Evolutionary conservation across 2,113 vertebrate species (phyloP), one percentile per base, ranked within the genome.

Genomic region (Equus przewalskii): DNA sequence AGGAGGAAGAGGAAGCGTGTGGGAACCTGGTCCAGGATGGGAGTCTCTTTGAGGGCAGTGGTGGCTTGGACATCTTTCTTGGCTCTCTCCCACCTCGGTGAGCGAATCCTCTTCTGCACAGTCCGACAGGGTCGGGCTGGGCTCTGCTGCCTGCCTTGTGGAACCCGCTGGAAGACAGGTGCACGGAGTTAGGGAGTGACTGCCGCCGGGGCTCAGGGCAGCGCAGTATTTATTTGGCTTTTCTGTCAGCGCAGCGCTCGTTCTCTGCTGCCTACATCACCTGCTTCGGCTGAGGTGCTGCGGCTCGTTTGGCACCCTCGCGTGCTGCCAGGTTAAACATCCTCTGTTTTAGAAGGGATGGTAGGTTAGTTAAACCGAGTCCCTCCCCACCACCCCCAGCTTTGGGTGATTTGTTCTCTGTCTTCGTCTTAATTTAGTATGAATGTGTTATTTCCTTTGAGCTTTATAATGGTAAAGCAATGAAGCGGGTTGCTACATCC

Each of bases 391-490:
- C 36, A 33, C 87, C 88, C 73, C 92, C 76, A 10, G 95, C 92
- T 86, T 73, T 14, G 79, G 92, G 64, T 82, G 73, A 89, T 96
- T 91, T 36, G 91, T 89, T 94, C 91, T 62, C 49, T 62, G 92
- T 76, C 95, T 89, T 93, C 81, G 51, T 62, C 73, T 97, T 93
- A 94, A 95, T 98, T 97, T 96, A 94, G 96, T 56, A 92, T 2
- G 84, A 70, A 84, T 91, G 95, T 97, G 96, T 78, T 83, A 88
- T 93, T 96, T 97, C 96, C 91, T 96, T 91, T 33, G 78, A 89
- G 95, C 96, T 92, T 89, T 78, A 76, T 76, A 79, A 90, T 92
- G 92, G 88, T 26, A 67, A 84, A 86, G 94, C 94, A 91, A 81
- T 2, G 87, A 60, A 78, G 78, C 46, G 80, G 72, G 46, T 96